Percentiles rank a stretch among this genome's conserved stretches.
Evolutionary conservation across 2,888 invertebrate genomes (phyloP).

Genomic region (Drosophila infuscata): DNA sequence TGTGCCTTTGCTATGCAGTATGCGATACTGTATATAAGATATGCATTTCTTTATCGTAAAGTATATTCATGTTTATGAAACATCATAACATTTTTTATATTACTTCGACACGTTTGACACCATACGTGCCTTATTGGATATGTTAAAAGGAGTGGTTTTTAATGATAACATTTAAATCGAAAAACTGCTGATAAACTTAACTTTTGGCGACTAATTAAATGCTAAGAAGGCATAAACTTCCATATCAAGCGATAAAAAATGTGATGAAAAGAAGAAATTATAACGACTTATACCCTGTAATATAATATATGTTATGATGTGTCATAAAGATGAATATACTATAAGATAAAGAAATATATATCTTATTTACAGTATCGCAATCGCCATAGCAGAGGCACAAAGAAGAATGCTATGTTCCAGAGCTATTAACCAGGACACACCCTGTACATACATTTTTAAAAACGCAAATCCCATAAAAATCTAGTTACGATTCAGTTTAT

Average conservation of each 20-base stretch:
- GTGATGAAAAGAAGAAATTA: background rate
- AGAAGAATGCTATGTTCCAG: background rate
- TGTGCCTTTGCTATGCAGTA: background rate
- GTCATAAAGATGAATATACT: background rate
- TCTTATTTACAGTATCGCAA: background rate
- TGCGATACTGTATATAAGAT: background rate
- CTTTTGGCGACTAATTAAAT: background rate
- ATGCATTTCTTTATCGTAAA: background rate
- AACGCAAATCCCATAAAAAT: background rate
- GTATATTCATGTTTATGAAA: background rate
- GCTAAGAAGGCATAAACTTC: conserved; percentile 1
- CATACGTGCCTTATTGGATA: no score
- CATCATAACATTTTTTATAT: background rate
- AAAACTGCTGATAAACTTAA: background rate
- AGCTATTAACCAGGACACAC: background rate
- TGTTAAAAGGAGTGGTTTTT: conserved; percentile 19
- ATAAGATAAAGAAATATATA: background rate
- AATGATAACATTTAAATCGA: background rate
- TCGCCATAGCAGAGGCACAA: background rate
- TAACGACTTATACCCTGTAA: background rate
- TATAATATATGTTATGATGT: background rate
- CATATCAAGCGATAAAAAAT: conserved; percentile 11
- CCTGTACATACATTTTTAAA: background rate
- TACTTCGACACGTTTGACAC: no score
- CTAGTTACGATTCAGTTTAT: background rate